These are phyloP conservation scores for Leuctra nigra DNA, from an alignment of 2,888 invertebrate genomes.

Conservation along the genomic window DNA sequence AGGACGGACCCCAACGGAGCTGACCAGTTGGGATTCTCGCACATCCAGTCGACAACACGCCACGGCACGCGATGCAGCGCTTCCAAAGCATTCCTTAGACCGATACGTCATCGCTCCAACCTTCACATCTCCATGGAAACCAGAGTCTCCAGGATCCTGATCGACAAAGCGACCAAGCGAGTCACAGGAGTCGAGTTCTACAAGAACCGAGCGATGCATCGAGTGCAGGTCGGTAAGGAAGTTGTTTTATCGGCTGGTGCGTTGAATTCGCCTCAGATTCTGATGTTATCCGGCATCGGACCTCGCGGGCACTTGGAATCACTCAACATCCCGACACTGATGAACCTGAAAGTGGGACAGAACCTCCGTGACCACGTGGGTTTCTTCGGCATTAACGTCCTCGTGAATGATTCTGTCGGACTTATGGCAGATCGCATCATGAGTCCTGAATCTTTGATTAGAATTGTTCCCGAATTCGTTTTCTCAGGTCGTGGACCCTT, in stretches of 20 bases:
- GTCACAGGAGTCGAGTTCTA: no score
- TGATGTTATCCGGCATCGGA: no score
- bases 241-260: slow-evolving; percentile 47
- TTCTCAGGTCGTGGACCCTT: slow-evolving; percentile 38
- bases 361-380: slow-evolving; percentile 44
- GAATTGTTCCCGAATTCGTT: slow-evolving; percentile 37
- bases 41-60: slow-evolving; percentile 45
- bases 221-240: slow-evolving; percentile 39
- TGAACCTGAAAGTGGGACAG: slow-evolving; percentile 33
- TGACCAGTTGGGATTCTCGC: slow-evolving; percentile 44
- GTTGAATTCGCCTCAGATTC: no score
- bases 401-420: slow-evolving; percentile 34
- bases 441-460: slow-evolving; percentile 32
- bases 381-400: slow-evolving; percentile 38
- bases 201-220: slow-evolving; percentile 34
- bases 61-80: slow-evolving; percentile 45
- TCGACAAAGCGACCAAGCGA: no score
- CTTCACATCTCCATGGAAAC: slow-evolving; percentile 58
- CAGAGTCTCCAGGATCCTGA: slow-evolving; percentile 55
- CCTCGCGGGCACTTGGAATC: slow-evolving; percentile 37
- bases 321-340: slow-evolving; percentile 33
- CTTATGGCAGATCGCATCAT: slow-evolving; percentile 40
- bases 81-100: slow-evolving; percentile 57
- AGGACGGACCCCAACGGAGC: no score
- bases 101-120: slow-evolving; percentile 53